Evolutionary conservation across 1,140 invertebrate genomes (phyloP).

Genomic region (Pogonognathellus flavescens): DNA sequence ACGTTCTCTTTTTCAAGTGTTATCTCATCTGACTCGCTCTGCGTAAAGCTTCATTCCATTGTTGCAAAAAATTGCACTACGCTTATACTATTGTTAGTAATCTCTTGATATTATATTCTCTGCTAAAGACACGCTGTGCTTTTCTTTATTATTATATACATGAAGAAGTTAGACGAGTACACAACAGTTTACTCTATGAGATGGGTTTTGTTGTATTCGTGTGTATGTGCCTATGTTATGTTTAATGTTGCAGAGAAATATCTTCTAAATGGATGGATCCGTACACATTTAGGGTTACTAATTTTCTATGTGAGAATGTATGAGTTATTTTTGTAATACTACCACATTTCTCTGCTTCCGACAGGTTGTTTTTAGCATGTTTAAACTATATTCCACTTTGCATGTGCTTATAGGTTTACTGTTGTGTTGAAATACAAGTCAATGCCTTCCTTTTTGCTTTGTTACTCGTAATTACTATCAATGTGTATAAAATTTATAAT

Average conservation of each 20-base stretch:
- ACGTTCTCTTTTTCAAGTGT: slow-evolving; percentile 36
- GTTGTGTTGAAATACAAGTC: not conserved
- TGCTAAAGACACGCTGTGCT: not conserved
- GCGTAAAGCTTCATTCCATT: not conserved
- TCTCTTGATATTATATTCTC: not conserved
- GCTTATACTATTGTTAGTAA: not conserved
- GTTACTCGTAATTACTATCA: too few species aligned
- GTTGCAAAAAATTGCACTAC: not conserved
- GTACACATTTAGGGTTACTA: too few species aligned
- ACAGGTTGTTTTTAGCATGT: not conserved
- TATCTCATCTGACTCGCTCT: slow-evolving; percentile 39
- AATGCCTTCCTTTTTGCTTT: not conserved
- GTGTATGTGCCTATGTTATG: too few species aligned
- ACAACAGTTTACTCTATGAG: too few species aligned
- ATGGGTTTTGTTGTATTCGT: too few species aligned
- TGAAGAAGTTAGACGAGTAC: too few species aligned
- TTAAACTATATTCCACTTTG: not conserved
- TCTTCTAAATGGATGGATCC: too few species aligned
- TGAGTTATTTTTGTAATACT: too few species aligned
- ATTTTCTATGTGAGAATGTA: too few species aligned
- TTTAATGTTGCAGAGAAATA: too few species aligned
- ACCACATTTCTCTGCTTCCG: too few species aligned
- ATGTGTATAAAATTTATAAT: too few species aligned
- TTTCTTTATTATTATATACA: not conserved
- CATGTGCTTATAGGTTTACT: not conserved